These are phyloP conservation scores for Campylorhamphus procurvoides DNA, from an alignment of 2,113 vertebrate genomes.

Conservation along the genomic window DNA sequence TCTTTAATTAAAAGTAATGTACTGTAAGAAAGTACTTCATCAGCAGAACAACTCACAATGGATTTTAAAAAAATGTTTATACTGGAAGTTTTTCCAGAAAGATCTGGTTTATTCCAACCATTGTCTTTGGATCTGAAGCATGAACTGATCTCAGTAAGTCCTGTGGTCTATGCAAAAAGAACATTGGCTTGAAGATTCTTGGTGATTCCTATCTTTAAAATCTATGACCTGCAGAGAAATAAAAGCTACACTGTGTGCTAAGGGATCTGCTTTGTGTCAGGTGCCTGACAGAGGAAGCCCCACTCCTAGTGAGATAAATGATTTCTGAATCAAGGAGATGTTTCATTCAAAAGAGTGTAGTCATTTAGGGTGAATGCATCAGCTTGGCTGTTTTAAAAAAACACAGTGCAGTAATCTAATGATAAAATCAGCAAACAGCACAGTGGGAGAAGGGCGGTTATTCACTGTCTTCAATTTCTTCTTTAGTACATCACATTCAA, in stretches of 20 bases:
- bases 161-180: not conserved
- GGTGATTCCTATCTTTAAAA: not conserved
- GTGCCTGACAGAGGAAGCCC: not conserved
- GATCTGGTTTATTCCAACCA: conserved; percentile 29
- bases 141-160: conserved; percentile 16
- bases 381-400: not conserved
- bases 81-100: conserved; percentile 41
- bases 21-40: conserved; percentile 17
- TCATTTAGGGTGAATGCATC: not conserved
- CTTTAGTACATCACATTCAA: not conserved
- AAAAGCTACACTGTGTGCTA: not conserved
- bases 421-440: not conserved
- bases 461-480: not conserved
- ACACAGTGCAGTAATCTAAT: not conserved
- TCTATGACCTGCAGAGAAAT: not conserved
- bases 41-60: not conserved
- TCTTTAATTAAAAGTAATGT: conserved; percentile 33
- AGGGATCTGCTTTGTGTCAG: not conserved
- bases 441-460: not conserved
- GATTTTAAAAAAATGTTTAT: not conserved
- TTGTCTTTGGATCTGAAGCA: conserved; percentile 20
- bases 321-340: not conserved
- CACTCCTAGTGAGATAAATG: not conserved
- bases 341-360: not conserved
- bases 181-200: not conserved